phyloP scores from a whole-genome alignment of 2,797 vertebrate genomes.

The Tenualosa ilisha region DNA sequence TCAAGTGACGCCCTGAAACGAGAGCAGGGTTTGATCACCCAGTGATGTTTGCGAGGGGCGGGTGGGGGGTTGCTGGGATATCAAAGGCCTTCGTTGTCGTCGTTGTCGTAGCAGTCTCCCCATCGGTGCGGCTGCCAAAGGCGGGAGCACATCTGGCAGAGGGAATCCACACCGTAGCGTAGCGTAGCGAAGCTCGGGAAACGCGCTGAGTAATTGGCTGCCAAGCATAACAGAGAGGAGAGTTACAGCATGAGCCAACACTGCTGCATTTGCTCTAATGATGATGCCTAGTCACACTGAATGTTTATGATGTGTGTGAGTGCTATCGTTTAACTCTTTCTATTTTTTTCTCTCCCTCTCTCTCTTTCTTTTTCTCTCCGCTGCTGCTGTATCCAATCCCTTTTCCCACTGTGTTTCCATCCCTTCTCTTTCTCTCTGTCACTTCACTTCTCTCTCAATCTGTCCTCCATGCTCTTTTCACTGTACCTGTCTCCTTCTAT shows the following conservation, averaged over 20 bases:
- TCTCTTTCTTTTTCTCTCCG: neutral
- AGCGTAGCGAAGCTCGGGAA: neutral
- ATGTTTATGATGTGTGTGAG: neutral
- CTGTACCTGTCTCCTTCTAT: neutral
- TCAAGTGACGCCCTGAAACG: slow-evolving; percentile 57
- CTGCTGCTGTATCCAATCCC: neutral
- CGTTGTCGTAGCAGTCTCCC: neutral
- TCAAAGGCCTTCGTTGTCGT: neutral
- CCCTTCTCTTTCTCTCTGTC: neutral
- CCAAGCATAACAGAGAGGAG: neutral
- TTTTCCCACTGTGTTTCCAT: neutral
- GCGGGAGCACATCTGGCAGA: slow-evolving; percentile 10
- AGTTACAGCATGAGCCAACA: neutral
- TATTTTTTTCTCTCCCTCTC: slow-evolving; percentile 3
- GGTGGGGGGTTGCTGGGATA: neutral
- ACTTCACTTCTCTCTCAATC: neutral
- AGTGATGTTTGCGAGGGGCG: neutral
- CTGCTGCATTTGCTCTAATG: neutral
- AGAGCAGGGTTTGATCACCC: slow-evolving; percentile 21
- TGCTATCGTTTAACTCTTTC: slow-evolving; percentile 27
- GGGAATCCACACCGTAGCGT: neutral
- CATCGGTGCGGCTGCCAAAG: neutral
- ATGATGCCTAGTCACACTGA: slow-evolving; percentile 18
- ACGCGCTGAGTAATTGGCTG: neutral
- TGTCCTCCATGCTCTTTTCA: neutral